A percentile compares a stretch with the other conserved stretches of the same genome.
Conservation (phyloP, 2,113 vertebrate genomes). For the Trichomycterus rosablanca region DNA sequence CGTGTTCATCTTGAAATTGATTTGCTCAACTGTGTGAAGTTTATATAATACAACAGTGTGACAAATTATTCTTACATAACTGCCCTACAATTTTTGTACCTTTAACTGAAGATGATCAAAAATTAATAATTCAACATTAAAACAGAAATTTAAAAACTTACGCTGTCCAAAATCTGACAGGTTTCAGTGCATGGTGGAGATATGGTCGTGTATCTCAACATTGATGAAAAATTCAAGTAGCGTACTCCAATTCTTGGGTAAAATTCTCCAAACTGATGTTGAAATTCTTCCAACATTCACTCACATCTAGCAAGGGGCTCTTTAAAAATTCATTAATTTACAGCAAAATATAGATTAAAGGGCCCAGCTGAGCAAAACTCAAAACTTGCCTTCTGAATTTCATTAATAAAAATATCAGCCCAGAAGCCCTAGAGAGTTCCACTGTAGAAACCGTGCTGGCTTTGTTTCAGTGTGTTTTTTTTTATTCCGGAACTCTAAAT, state of each 20-base stretch:
- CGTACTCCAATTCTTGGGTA: constrained; percentile 63
- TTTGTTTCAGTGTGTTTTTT: constrained; percentile 51
- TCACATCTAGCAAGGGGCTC: constrained; percentile 62
- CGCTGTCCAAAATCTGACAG: constrained; percentile 35
- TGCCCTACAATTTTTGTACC: too few species aligned
- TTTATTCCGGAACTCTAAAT: constrained; percentile 49
- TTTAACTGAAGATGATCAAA: too few species aligned
- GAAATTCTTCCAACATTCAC: constrained; percentile 66
- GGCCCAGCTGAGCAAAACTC: constrained; percentile 71
- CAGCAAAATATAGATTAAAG: constrained; percentile 77
- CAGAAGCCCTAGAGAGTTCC: constrained; percentile 50
- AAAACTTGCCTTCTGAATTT: constrained; percentile 73
- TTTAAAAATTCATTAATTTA: constrained; percentile 82
- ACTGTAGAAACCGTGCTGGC: constrained; percentile 54
- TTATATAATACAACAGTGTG: too few species aligned
- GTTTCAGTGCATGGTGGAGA: constrained; percentile 40
- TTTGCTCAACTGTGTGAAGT: too few species aligned
- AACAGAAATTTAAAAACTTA: too few species aligned
- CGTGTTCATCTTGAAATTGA: too few species aligned
- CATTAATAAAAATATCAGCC: constrained; percentile 71
- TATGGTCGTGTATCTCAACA: constrained; percentile 57
- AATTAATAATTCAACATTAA: too few species aligned
- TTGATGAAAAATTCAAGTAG: constrained; percentile 70
- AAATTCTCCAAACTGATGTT: constrained; percentile 54
- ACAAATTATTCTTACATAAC: too few species aligned